These are phyloP conservation scores for Drosophila bifasciata DNA, from an alignment of 1,140 invertebrate genomes.

Conservation along the genomic window DNA sequence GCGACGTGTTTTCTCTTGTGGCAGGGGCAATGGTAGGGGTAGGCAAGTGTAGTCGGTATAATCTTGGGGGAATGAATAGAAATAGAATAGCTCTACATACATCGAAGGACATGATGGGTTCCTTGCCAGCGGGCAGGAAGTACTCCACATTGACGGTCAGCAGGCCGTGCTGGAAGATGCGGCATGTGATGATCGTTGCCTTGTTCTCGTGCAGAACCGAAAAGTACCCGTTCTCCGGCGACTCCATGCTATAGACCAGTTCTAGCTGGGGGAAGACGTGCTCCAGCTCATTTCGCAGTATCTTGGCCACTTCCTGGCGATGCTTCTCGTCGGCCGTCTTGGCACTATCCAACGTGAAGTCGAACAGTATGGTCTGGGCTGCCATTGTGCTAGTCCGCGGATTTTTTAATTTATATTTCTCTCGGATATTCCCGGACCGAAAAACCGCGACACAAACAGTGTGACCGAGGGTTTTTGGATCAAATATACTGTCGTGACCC, in stretches of 20 bases:
- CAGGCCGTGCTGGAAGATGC: constrained; percentile 88
- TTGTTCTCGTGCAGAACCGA: constrained; percentile 88
- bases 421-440: neutral
- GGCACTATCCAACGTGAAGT: constrained; percentile 90
- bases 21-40: constrained; percentile 3
- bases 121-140: constrained; percentile 89
- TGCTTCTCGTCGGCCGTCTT: constrained; percentile 88
- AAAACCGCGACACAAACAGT: too few relatives aligned
- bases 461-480: neutral
- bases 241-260: constrained; percentile 84
- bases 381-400: constrained; percentile 86
- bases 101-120: constrained; percentile 89
- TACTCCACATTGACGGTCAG: constrained; percentile 93
- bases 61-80: constrained; percentile 15
- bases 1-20: neutral
- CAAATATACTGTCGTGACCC: too few relatives aligned
- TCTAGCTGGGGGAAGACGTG: constrained; percentile 89
- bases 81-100: constrained; percentile 85
- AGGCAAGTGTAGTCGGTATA: constrained; percentile 9
- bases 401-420: constrained; percentile 1
- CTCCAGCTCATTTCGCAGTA: constrained; percentile 88
- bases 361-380: constrained; percentile 91
- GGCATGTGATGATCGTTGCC: constrained; percentile 88
- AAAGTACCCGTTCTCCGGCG: constrained; percentile 88
- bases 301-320: constrained; percentile 87